These are phyloP conservation scores for Nebria salina DNA, from an alignment of 2,888 invertebrate species.

Conservation along the genomic window DNA sequence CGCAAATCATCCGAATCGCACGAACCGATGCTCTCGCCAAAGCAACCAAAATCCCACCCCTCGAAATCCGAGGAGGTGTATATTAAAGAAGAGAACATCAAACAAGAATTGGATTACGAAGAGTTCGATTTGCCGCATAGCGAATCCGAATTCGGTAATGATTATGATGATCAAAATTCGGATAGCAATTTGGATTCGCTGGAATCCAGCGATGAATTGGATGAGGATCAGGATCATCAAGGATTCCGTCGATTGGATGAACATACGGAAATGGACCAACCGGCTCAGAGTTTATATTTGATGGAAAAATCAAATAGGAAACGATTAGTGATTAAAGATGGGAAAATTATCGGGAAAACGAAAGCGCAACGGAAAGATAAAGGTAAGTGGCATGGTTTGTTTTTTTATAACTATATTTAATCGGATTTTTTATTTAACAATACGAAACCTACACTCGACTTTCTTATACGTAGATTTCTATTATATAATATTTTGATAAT, in stretches of 20 bases:
- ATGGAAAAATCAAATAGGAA: constrained; percentile 83
- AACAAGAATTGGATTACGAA: constrained; percentile 52
- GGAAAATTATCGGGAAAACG: constrained; percentile 74
- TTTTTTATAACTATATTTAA: neutral
- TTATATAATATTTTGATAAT: neutral
- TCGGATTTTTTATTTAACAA: neutral
- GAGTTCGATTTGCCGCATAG: constrained; percentile 58
- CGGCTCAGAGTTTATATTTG: constrained; percentile 73
- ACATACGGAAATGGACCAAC: constrained; percentile 60
- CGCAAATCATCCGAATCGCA: constrained; percentile 51
- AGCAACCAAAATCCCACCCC: constrained; percentile 49
- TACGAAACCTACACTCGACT: neutral
- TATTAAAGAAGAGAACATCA: constrained; percentile 48
- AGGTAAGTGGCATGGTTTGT: constrained; percentile 61
- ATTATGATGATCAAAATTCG: constrained; percentile 53
- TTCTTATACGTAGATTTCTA: neutral
- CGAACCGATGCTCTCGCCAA: constrained; percentile 46
- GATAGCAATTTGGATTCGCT: constrained; percentile 64
- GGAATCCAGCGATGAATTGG: constrained; percentile 65
- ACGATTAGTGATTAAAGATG: constrained; percentile 74
- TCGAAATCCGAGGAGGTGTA: constrained; percentile 53
- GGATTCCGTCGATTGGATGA: constrained; percentile 66
- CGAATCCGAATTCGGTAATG: constrained; percentile 56
- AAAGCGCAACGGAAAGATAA: constrained; percentile 83
- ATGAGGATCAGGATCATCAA: constrained; percentile 61